Conservation (phyloP, 2,888 invertebrate genomes). For the Scaptomyza reducta region DNA sequence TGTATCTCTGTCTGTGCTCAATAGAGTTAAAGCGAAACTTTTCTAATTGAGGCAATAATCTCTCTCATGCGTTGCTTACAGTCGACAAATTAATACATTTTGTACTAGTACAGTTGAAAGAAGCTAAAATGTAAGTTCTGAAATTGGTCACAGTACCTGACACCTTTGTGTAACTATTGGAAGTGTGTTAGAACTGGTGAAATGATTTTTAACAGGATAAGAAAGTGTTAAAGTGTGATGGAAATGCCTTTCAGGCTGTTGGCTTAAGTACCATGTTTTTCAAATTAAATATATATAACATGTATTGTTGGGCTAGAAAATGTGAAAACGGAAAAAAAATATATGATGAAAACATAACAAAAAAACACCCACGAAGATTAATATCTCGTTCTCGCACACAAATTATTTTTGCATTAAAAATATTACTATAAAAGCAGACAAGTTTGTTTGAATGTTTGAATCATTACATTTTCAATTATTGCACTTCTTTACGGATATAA, state of each 20-base stretch:
- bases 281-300: not conserved
- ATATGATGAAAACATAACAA: constrained; percentile 4
- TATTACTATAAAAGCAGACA: too few relatives aligned
- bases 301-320: not conserved
- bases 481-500: too few relatives aligned
- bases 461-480: too few relatives aligned
- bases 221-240: not conserved
- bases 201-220: constrained; percentile 1
- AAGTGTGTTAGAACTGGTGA: constrained; percentile 19
- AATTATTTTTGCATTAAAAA: too few relatives aligned
- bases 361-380: not conserved
- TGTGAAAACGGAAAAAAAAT: too few relatives aligned
- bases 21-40: constrained; percentile 56
- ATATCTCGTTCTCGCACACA: too few relatives aligned
- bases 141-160: constrained; percentile 18
- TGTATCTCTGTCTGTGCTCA: constrained; percentile 22
- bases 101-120: constrained; percentile 1
- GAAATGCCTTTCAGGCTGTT: not conserved
- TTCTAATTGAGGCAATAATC: constrained; percentile 73
- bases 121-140: constrained; percentile 25
- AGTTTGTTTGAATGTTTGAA: too few relatives aligned
- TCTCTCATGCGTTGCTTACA: constrained; percentile 31
- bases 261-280: constrained; percentile 3
- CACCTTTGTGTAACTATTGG: constrained; percentile 7
- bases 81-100: constrained; percentile 14